Percentiles rank a stretch among this genome's conserved stretches.
These are phyloP conservation scores for Ptyas mucosa DNA, from an alignment of 2,113 vertebrate species.

Conservation along the genomic window DNA sequence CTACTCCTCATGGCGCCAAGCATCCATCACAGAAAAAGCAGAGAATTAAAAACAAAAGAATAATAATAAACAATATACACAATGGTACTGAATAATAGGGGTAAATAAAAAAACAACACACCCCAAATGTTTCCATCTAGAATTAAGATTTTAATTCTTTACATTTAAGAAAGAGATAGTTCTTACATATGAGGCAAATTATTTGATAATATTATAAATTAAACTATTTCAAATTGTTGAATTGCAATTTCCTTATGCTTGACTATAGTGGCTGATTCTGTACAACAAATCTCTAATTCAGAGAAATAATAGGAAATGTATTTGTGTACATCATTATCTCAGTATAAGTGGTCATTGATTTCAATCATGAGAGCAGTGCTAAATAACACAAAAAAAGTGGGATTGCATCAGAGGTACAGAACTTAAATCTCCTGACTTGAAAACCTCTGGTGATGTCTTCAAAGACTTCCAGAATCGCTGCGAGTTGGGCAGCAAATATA, in stretches of 20 bases:
- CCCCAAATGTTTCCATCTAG: background rate
- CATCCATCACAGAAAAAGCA: background rate
- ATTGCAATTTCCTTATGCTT: background rate
- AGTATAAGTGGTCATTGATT: background rate
- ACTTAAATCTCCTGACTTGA: background rate
- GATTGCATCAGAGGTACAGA: background rate
- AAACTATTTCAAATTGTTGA: background rate
- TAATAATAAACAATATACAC: background rate
- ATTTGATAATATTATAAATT: background rate
- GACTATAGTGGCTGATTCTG: background rate
- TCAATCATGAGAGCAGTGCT: background rate
- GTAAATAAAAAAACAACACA: background rate
- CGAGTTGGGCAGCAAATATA: background rate
- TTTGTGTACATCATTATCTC: background rate
- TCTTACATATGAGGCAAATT: background rate
- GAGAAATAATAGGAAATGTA: background rate
- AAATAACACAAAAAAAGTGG: background rate
- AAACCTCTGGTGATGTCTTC: background rate
- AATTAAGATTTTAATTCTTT: background rate
- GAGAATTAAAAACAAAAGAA: background rate
- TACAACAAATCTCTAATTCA: background rate
- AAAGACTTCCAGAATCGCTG: background rate
- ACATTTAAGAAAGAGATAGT: background rate
- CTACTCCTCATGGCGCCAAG: background rate
- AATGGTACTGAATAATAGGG: background rate